phyloP scores from a whole-genome alignment of 2,113 vertebrate genomes.

The Thomomys bottae region DNA sequence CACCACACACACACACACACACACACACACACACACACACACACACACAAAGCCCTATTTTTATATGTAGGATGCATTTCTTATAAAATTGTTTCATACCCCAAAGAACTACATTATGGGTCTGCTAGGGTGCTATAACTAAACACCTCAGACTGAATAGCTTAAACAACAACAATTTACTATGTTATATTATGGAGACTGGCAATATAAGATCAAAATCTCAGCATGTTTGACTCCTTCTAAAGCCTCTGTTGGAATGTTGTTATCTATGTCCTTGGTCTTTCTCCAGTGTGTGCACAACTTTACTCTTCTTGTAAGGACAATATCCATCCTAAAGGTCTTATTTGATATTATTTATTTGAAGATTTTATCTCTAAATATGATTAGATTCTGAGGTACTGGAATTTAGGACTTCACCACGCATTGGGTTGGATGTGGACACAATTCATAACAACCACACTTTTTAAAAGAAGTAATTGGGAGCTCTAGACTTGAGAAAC shows the following conservation, averaged over 20 bases:
- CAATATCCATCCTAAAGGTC: neutral
- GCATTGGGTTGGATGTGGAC: neutral
- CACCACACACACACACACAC: neutral
- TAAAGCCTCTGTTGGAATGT: neutral
- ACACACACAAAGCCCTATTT: no score
- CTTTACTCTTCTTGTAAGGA: neutral
- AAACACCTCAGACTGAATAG: neutral
- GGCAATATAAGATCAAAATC: neutral
- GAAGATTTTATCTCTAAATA: neutral
- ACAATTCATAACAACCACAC: neutral
- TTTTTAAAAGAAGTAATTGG: neutral
- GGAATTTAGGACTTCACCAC: neutral
- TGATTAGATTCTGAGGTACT: neutral
- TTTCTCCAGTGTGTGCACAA: neutral
- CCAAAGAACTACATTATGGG: neutral
- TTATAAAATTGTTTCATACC: neutral
- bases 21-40: no score
- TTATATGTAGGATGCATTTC: neutral
- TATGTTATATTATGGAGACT: conserved; percentile 20
- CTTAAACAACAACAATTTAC: neutral
- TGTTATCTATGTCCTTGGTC: neutral
- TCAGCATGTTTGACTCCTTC: neutral
- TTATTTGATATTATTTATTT: conserved; percentile 2
- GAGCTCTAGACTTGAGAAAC: neutral
- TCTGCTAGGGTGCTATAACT: neutral